phyloP scores from a whole-genome alignment of 2,888 invertebrate species.

The Herminia tarsipennalis region DNA sequence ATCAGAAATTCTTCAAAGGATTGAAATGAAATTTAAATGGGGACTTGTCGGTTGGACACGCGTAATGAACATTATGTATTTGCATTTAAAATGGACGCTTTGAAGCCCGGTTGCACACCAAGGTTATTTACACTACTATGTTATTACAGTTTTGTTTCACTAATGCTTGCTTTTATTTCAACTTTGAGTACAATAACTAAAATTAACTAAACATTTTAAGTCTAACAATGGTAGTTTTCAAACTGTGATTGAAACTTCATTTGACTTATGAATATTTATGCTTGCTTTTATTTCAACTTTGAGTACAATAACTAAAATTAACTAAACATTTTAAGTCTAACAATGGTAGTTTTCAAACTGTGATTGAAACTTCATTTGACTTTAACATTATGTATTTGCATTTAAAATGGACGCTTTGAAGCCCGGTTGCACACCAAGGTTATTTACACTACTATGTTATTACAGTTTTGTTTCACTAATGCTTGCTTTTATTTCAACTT shows the following conservation, averaged over 20 bases:
- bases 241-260: too few species aligned
- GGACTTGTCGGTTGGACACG: conserved; percentile 10
- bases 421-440: conserved; percentile 4
- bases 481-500: conserved; percentile 1
- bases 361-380: too few species aligned
- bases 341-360: too few species aligned
- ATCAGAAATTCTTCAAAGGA: conserved; percentile 21
- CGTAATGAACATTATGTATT: conserved; percentile 20
- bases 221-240: too few species aligned
- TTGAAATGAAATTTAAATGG: conserved; percentile 31
- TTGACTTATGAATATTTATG: too few species aligned
- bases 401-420: conserved; percentile 29
- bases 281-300: too few species aligned
- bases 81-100: conserved; percentile 31
- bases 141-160: not conserved
- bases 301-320: too few species aligned
- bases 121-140: conserved; percentile 7
- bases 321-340: too few species aligned
- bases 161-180: conserved; percentile 5
- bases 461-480: conserved; percentile 1
- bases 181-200: not conserved
- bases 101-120: conserved; percentile 4
- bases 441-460: conserved; percentile 5
- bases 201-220: not conserved
- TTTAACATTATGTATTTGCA: conserved; percentile 26